Base-by-base conservation (phyloP, 2,888 invertebrate genomes). In the Thalpophila matura region DNA sequence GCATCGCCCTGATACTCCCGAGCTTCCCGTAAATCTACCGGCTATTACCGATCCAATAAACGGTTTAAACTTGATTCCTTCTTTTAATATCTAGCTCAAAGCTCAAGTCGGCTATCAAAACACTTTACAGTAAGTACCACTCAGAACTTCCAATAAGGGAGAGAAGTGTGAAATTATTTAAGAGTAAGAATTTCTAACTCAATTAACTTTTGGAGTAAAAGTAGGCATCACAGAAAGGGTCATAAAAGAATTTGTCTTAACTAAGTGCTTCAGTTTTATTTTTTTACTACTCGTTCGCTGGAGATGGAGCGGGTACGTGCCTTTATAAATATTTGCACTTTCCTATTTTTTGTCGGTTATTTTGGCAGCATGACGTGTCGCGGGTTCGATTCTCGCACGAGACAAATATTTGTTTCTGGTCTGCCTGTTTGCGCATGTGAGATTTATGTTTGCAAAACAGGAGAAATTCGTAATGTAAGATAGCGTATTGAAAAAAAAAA, bases 151-250 rank as follows among this genome's bases (percentile, higher is more conserved):
- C 67, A 61, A 77, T 67, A 74, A 73, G 64, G 55, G 68, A 47
- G 63, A 68, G 60, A 60, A 67, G 58, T 57, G 74, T 59, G 54
- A 69, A 61, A 74, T 77, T 31, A 58, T 77, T 61, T 61, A 61
- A 68, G 55, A 49, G 40, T 56, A 59, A 64, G 58, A 53, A 74
- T 65, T 64, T 61, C 56, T 53, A 74, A 64, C 55, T 75, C 68
- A 68, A 75, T 75, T 77, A 77, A 57, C 53, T 77, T 75, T 64
- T 35, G 53, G 64, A 61, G 63, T 68, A 49, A 68, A 63, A 63
- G 58, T 51, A 46, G 56, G 53, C 56, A 46, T 26, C 50, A 24
- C 26, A 37, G 66, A 37, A 14, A 46, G 37, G 46, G 6, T 43
- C 26, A 31, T 55, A 53, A 65, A 74, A 65, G 42, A 69, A 60